Evolutionary conservation across 2,113 vertebrate genomes (phyloP).

Genomic region (Hyperoodon ampullatus): DNA sequence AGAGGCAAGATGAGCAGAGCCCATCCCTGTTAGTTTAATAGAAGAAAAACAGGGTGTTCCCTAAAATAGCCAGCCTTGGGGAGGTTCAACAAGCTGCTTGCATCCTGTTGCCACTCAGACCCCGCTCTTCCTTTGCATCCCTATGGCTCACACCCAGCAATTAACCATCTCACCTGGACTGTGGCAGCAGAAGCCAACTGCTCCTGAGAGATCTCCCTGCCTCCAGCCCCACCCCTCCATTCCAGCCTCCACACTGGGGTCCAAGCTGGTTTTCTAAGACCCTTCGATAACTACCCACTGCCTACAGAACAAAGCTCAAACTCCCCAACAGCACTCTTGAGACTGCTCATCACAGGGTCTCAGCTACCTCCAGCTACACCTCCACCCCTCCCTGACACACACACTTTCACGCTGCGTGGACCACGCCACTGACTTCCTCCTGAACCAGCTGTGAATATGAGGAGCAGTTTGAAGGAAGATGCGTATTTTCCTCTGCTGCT

Average conservation of each 20-base stretch:
- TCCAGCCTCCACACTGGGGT: neutral
- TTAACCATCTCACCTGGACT: neutral
- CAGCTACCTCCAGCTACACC: neutral
- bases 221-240: neutral
- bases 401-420: neutral
- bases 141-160: neutral
- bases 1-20: neutral
- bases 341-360: neutral
- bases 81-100: neutral
- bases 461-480: neutral
- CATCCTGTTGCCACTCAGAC: neutral
- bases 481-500: neutral
- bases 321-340: neutral
- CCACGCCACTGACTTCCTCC: neutral
- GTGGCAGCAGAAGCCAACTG: neutral
- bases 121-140: neutral
- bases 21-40: neutral
- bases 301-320: neutral
- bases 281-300: neutral
- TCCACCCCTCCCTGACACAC: neutral
- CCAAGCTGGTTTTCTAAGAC: neutral
- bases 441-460: neutral
- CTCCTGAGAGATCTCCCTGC: neutral
- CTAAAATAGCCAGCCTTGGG: neutral
- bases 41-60: neutral